Evolutionary conservation across 2,888 invertebrate genomes (phyloP), one percentile per base, ranked within the genome.

Genomic region (Caenorhabditis sulstoni): DNA sequence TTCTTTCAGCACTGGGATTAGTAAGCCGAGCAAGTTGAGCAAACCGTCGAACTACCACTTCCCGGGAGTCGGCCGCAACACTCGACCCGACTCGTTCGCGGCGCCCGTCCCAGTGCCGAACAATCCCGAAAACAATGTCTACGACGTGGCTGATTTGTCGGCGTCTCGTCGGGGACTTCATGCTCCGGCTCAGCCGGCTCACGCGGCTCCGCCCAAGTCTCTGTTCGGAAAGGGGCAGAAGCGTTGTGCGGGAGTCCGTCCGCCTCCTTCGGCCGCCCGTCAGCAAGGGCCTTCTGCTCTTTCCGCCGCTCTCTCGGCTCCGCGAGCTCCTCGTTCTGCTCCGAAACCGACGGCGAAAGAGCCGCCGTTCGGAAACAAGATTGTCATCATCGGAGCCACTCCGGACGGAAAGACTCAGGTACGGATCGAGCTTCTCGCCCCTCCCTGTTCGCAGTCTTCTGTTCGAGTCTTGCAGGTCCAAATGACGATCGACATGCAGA

Each of bases 401-500:
- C 65, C 75, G 0, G 79, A 79, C 49, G 79, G 79, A 20, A 79
- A 79, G 52, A 68, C 59, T 22, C 49, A 39, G 53, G 78, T 78
- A 50, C n/a, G n/a, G n/a, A n/a, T n/a, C n/a, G n/a, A n/a, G n/a
- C n/a, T n/a, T n/a, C n/a, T n/a, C n/a, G n/a, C n/a, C 14, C 37
- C 22, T 5, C 16, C 29, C 47, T 49, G 20, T n/a, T 49, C 3
- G 5, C 16, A 64, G 50, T 39, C 9, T 12, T 5, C 41, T 52
- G 1, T 29, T 18, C 11, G n/a, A 7, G 22, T 57, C 7, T 45
- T 70, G 12, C 39, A 71, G 58, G 45, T 74, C 39, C 70, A 79
- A 55, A 73, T 79, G 53, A 75, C 70, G 9, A 65, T 79, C 37
- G 67, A 75, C 22, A 75, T 79, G 79, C 41, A 71, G 53, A 47